phyloP scores from a whole-genome alignment of 2,888 invertebrate genomes.

The Prosapia bicincta region DNA sequence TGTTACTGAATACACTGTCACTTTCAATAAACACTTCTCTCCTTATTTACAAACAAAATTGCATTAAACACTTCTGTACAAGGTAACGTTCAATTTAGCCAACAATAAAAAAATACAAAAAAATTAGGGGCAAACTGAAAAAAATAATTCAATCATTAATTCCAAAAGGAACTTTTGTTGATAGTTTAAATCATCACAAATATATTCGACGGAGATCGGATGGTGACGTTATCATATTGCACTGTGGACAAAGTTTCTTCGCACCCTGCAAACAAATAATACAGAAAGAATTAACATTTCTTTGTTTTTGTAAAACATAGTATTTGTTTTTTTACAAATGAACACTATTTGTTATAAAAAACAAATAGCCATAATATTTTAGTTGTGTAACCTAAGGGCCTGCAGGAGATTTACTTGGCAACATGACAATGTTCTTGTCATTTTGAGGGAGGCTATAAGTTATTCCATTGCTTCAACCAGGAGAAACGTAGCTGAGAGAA shows the following conservation, averaged over 20 bases:
- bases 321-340: too few species aligned
- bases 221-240: slow-evolving; percentile 88
- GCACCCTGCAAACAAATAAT: slow-evolving; percentile 57
- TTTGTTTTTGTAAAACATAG: too few species aligned
- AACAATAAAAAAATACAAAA: background rate
- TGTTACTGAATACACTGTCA: background rate
- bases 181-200: slow-evolving; percentile 56
- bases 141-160: slow-evolving; percentile 9
- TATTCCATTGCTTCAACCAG: too few species aligned
- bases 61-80: background rate
- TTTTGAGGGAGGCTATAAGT: too few species aligned
- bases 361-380: too few species aligned
- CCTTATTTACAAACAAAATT: background rate
- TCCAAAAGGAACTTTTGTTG: background rate
- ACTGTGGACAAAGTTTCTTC: slow-evolving; percentile 91
- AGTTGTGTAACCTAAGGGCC: too few species aligned
- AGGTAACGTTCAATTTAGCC: background rate
- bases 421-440: too few species aligned
- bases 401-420: too few species aligned
- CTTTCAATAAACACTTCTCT: background rate
- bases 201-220: slow-evolving; percentile 84
- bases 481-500: too few species aligned
- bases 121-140: background rate
- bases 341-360: too few species aligned
- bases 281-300: too few species aligned